phyloP scores from a whole-genome alignment of 2,113 vertebrate genomes.

The Loxodonta africana region DNA sequence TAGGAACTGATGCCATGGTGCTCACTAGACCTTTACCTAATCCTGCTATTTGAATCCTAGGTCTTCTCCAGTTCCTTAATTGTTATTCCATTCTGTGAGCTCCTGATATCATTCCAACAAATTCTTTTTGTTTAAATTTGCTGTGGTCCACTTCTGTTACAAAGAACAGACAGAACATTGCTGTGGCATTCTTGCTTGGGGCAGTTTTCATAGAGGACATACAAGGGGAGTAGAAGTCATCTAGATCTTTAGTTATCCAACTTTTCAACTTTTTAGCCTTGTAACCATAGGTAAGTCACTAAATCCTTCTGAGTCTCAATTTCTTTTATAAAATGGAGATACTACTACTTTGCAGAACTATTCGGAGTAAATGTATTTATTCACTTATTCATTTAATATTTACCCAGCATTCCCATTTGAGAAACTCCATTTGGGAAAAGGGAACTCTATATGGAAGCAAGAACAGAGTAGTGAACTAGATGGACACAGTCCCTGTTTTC shows the following conservation, averaged over 20 bases:
- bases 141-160: slow-evolving; percentile 7
- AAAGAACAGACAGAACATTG: not conserved
- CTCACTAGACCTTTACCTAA: not conserved
- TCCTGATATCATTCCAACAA: not conserved
- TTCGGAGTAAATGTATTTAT: not conserved
- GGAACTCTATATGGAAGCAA: not conserved
- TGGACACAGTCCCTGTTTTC: not conserved
- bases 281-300: not conserved
- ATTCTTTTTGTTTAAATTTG: not conserved
- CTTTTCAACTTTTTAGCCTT: not conserved
- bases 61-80: not conserved
- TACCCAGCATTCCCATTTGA: not conserved
- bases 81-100: not conserved
- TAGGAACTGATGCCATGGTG: not conserved
- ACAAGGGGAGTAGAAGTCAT: not conserved
- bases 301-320: not conserved
- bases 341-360: not conserved
- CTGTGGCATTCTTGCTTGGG: not conserved
- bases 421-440: not conserved
- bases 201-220: not conserved
- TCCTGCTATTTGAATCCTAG: not conserved
- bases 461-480: not conserved
- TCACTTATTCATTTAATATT: not conserved
- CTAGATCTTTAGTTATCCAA: not conserved
- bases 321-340: not conserved